phyloP scores from a whole-genome alignment of 2,113 vertebrate species.

The Irena cyanogastra region DNA sequence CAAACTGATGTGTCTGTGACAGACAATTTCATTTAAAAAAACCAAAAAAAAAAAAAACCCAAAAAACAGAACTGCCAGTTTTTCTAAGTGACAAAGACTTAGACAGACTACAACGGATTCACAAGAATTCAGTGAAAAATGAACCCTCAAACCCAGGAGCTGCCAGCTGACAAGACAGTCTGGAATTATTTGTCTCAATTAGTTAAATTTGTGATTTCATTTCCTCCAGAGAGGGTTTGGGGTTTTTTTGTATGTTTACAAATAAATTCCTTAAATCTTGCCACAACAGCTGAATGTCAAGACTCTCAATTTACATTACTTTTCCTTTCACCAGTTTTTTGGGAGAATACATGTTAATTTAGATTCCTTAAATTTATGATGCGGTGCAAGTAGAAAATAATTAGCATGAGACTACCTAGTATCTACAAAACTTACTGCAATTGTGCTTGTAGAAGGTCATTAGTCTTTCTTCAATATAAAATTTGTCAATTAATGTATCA shows the following conservation, averaged over 20 bases:
- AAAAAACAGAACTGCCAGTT: rapidly evolving
- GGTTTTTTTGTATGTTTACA: not conserved
- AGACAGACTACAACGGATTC: not conserved
- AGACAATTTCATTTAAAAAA: not conserved
- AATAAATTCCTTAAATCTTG: not conserved
- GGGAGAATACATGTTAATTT: not conserved
- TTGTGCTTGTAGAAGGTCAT: not conserved
- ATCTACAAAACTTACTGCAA: not conserved
- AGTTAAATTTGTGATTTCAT: not conserved
- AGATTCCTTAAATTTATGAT: not conserved
- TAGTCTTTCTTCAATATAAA: not conserved
- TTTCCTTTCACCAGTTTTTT: not conserved
- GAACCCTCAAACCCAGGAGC: not conserved
- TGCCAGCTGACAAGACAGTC: not conserved
- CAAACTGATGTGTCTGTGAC: not conserved
- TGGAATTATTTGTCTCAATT: not conserved
- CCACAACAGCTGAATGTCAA: not conserved
- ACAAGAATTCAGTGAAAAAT: not conserved
- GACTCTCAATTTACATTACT: not conserved
- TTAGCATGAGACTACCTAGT: not conserved
- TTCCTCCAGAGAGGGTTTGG: not conserved
- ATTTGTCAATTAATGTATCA: not conserved
- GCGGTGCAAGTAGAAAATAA: not conserved
- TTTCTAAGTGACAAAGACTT: not conserved
- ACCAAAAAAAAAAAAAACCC: not conserved